Conservation (phyloP, 2,797 vertebrate species). For the Phoeniculus purpureus region DNA sequence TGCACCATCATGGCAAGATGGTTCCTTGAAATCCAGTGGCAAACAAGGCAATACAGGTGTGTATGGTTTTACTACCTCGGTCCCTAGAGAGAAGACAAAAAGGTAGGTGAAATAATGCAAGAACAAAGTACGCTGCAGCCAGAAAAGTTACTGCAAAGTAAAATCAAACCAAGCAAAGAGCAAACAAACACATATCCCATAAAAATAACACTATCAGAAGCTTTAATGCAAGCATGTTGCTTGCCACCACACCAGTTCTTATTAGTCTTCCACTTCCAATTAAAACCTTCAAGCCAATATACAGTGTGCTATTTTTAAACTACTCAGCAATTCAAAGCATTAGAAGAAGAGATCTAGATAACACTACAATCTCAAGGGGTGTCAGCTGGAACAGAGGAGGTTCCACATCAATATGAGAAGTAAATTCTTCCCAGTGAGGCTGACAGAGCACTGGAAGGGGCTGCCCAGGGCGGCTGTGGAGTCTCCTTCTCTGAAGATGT, state of each 20-base stretch:
- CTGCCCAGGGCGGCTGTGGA: too few relatives aligned
- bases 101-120: background rate
- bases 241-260: background rate
- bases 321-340: background rate
- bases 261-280: background rate
- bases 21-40: constrained; percentile 68
- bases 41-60: constrained; percentile 87
- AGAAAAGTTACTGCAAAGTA: background rate
- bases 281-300: background rate
- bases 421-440: too few relatives aligned
- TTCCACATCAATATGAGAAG: too few relatives aligned
- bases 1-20: constrained; percentile 49
- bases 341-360: background rate
- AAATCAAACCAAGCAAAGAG: background rate
- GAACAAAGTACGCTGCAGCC: background rate
- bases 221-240: background rate
- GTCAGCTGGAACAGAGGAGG: too few relatives aligned
- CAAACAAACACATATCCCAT: background rate
- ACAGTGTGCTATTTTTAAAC: background rate
- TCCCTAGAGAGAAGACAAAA: constrained; percentile 74
- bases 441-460: too few relatives aligned
- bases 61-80: constrained; percentile 91
- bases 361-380: too few relatives aligned
- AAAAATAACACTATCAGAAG: background rate
- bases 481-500: too few relatives aligned